phyloP scores from a whole-genome alignment of 2,888 invertebrate genomes.

The Chamaedrilus cognettii region DNA sequence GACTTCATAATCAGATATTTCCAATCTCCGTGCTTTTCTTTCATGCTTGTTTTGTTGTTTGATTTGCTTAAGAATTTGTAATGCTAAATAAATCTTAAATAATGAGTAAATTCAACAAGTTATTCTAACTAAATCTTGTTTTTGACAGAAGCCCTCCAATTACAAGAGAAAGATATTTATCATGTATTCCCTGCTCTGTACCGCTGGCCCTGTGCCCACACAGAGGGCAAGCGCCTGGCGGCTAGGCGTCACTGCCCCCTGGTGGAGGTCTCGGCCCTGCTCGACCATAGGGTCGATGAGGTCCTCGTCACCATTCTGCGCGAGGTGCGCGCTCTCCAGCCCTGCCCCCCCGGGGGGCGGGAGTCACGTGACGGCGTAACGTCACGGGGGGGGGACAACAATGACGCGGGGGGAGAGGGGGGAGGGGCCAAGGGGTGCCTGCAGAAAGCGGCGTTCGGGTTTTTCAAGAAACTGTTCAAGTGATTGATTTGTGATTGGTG shows the following conservation, averaged over 20 bases:
- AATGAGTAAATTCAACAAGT: too few species aligned
- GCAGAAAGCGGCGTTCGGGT: slow-evolving; percentile 11
- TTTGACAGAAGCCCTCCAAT: too few species aligned
- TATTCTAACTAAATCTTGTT: too few species aligned
- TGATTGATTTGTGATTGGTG: too few species aligned
- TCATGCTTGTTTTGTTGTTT: too few species aligned
- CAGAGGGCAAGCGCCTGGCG: slow-evolving; percentile 28
- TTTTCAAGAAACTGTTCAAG: slow-evolving; percentile 23
- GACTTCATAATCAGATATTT: too few species aligned
- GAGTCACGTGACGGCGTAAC: not conserved
- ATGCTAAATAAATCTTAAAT: too few species aligned
- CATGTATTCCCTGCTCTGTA: too few species aligned
- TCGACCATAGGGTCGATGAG: slow-evolving; percentile 29
- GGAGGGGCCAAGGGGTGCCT: slow-evolving; percentile 10
- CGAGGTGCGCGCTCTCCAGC: slow-evolving; percentile 5
- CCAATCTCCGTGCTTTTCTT: too few species aligned
- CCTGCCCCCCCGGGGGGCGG: not conserved
- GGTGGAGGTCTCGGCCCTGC: slow-evolving; percentile 28
- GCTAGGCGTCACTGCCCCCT: slow-evolving; percentile 12
- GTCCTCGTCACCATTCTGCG: slow-evolving; percentile 19
- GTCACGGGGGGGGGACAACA: not conserved
- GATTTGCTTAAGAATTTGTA: too few species aligned
- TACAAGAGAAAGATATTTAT: too few species aligned
- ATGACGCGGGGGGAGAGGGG: not conserved
- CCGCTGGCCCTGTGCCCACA: too few species aligned